Base-by-base conservation (phyloP, 2,888 invertebrate species). In the Trichopria drosophilae region DNA sequence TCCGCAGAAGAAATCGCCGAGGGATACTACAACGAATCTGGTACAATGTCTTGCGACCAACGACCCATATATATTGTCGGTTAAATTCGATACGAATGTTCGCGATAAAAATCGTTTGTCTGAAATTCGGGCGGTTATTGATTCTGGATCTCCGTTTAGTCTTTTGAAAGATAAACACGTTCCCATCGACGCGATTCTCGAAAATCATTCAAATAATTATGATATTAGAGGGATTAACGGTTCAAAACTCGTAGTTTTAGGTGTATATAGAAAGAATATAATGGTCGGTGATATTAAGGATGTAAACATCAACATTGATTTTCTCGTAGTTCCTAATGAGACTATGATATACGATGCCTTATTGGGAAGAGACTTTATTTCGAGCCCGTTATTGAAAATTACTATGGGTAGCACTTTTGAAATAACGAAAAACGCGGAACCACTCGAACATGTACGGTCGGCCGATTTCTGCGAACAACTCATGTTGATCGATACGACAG, bases 131-230 rank as follows among this genome's bases (percentile, higher is more conserved):
- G 41, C 41, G n/a, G 15, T 51, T 9, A 10, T 45, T 12, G 45
- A 47, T 29, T 22, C 51, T 4, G 42, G 45, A 13, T 35, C 45
- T 9, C 41, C 45, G 6, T 32, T 40, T 2, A 52, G 42, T 13
- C 12, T 39, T 12, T 47, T 52, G 7, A 46, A 44, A 37, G 6
- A 40, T 13, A 26, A 20, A n/a, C 18, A 26, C 20, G 40, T 37
- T 7, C 44, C 44, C n/a, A 31, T 15, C 2, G 18, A 44, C 12
- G 6, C 22, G 19, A 6, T 9, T 24, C 2, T 5, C 10, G 6
- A n/a, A 13, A 19, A 18, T 10, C 9, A 13, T 23, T 6, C 23
- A 3, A 23, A 15, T 2, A 6, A 47, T 29, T 24, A 15, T 10
- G 9, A 39, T 23, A 19, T 34, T 18, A 6, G 9, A n/a, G 26